Conservation (phyloP, 92 coral and sea anemone genomes). For the Parazoanthus darwini region DNA sequence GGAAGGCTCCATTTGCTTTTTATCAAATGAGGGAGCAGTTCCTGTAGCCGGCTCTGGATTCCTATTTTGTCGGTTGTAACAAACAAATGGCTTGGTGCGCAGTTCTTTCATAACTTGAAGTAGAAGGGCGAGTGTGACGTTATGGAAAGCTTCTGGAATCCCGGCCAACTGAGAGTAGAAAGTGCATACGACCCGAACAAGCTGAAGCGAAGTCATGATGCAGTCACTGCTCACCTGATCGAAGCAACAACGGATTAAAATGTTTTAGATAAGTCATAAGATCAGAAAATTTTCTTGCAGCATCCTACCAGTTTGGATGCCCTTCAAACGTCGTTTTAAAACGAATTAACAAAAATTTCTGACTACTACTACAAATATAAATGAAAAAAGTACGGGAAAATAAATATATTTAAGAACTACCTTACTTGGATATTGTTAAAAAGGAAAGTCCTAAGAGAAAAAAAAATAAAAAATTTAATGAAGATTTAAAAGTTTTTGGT, state of each 20-base stretch:
- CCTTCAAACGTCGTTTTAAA: background rate
- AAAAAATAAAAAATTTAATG: no score
- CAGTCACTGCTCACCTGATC: slow-evolving; percentile 10
- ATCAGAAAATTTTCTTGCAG: background rate
- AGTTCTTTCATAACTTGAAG: slow-evolving; percentile 56
- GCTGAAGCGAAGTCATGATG: slow-evolving; percentile 19
- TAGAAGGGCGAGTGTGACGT: slow-evolving; percentile 58
- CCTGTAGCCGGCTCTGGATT: slow-evolving; percentile 38
- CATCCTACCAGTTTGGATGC: no score
- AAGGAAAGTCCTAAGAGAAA: no score
- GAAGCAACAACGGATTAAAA: background rate
- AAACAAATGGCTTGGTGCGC: slow-evolving; percentile 33
- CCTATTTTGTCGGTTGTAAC: slow-evolving; percentile 47
- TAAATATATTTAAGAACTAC: no score
- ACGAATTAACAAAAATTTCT: no score
- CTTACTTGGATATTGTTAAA: no score
- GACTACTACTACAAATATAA: background rate
- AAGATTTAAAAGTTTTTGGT: no score
- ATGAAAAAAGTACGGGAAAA: no score
- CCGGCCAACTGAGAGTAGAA: slow-evolving; percentile 21
- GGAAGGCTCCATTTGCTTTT: background rate
- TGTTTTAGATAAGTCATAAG: background rate
- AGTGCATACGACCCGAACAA: slow-evolving; percentile 34
- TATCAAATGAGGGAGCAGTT: background rate
- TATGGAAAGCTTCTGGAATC: slow-evolving; percentile 61